A percentile compares a stretch with the other conserved stretches of the same genome.
Conservation (phyloP, 2,113 vertebrate species). For the Cyprinus carpio region DNA sequence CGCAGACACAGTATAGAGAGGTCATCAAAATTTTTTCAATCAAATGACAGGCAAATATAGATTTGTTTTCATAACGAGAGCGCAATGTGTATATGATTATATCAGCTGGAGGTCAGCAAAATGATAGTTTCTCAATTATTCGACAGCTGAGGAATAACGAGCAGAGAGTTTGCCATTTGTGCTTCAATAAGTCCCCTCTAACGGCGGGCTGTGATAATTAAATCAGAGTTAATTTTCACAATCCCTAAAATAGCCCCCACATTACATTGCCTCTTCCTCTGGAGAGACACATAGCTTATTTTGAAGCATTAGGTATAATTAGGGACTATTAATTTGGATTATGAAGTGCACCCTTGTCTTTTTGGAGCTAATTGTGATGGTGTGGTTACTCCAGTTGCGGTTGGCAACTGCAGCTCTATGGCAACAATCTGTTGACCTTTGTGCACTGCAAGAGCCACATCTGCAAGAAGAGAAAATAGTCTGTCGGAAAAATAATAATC, state of each 20-base stretch:
- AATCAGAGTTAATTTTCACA: conserved; percentile 72
- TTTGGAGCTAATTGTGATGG: conserved; percentile 49
- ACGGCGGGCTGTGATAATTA: conserved; percentile 69
- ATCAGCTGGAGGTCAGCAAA: conserved; percentile 46
- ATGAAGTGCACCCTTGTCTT: conserved; percentile 58
- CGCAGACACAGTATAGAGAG: neutral
- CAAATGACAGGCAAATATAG: conserved; percentile 36
- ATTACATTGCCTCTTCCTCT: conserved; percentile 69
- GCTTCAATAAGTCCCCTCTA: conserved; percentile 64
- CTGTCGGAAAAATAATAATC: conserved; percentile 29
- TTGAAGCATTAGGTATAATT: conserved; percentile 76
- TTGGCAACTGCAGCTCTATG: conserved; percentile 42
- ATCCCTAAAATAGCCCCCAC: conserved; percentile 69
- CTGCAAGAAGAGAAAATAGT: conserved; percentile 31
- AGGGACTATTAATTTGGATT: conserved; percentile 71
- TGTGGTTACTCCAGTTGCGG: conserved; percentile 13
- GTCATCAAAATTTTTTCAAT: neutral
- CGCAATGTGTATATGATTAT: conserved; percentile 6
- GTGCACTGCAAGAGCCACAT: conserved; percentile 22
- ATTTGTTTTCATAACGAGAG: conserved; percentile 47
- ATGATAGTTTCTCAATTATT: conserved; percentile 29
- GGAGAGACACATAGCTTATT: conserved; percentile 70
- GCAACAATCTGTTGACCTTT: conserved; percentile 53
- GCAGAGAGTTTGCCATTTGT: conserved; percentile 45
- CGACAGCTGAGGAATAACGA: conserved; percentile 33